phyloP scores from a whole-genome alignment of 2,797 vertebrate species.

The Ficedula albicollis region DNA sequence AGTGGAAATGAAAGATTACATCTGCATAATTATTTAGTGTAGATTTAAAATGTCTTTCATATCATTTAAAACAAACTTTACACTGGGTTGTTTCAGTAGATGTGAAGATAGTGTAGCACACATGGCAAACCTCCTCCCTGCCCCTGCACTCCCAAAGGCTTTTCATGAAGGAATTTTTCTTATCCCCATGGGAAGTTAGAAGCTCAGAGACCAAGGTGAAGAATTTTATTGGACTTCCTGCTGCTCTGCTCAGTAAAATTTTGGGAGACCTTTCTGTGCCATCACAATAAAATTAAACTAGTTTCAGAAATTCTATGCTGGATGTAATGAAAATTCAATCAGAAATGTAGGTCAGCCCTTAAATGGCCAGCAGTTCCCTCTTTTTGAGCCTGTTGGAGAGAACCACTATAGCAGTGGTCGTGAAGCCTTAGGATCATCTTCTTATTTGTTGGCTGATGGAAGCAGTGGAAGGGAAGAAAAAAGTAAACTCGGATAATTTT shows the following conservation, averaged over 20 bases:
- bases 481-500: background rate
- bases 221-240: background rate
- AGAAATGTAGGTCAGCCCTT: background rate
- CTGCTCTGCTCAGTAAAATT: background rate
- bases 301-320: background rate
- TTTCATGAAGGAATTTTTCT: background rate
- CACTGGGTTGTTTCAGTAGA: background rate
- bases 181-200: background rate
- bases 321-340: background rate
- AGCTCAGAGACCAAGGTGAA: background rate
- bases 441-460: background rate
- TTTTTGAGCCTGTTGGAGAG: background rate
- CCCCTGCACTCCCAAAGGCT: background rate
- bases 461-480: background rate
- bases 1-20: slow-evolving; percentile 67
- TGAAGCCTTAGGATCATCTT: background rate
- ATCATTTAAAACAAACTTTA: background rate
- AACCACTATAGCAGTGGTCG: background rate
- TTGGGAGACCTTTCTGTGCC: background rate
- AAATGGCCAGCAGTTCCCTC: background rate
- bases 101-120: background rate
- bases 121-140: background rate
- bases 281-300: background rate
- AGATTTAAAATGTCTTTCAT: background rate
- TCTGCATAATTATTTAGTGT: background rate